Base-by-base conservation (phyloP, 2,113 vertebrate genomes). In the Gymnogyps californianus region DNA sequence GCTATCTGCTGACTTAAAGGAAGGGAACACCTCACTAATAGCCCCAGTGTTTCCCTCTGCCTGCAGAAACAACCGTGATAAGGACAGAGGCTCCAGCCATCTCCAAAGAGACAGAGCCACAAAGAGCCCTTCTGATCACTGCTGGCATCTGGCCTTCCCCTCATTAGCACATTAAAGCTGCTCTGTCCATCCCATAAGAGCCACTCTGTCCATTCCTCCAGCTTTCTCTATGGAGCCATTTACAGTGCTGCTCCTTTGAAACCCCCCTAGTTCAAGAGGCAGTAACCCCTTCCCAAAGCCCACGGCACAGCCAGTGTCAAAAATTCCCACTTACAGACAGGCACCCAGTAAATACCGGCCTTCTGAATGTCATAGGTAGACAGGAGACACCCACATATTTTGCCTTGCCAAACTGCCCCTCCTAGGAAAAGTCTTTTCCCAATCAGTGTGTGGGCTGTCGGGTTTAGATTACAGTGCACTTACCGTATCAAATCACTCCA, bases 151-250 rank as follows among this genome's bases (percentile, higher is more conserved):
- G 97, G 97, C 97, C 97, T 98, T 94, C 94, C 96, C 95, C 98
- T 98, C 96, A 98, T 98, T 98, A 98, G 98, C 98, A 98, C 98
- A 98, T 98, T 98, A 98, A 98, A 98, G 98, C 97, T 91, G 95
- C 97, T 98, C 98, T 97, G 98, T 98, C 97, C 97, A 97, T 97
- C 96, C 94, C 89, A 96, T 98, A 98, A 96, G 97, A 98, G 96
- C 97, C 36, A 87, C 98, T 98, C 98, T 98, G 98, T 98, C 98
- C 97, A 97, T 96, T 96, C 44, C 82, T 62, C 93, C 82, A 84
- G 78, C 81, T 57, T 94, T 83, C 94, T 98, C 98, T 98, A 83
- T 91, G 96, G 93, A 96, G 96, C 87, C 97, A 98, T 98, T 98
- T 96, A 98, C 85, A 91, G 82, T 34, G 70, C 75, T 21, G 72